Conservation (phyloP, 2,113 vertebrate genomes). For the Heterochromis multidens region DNA sequence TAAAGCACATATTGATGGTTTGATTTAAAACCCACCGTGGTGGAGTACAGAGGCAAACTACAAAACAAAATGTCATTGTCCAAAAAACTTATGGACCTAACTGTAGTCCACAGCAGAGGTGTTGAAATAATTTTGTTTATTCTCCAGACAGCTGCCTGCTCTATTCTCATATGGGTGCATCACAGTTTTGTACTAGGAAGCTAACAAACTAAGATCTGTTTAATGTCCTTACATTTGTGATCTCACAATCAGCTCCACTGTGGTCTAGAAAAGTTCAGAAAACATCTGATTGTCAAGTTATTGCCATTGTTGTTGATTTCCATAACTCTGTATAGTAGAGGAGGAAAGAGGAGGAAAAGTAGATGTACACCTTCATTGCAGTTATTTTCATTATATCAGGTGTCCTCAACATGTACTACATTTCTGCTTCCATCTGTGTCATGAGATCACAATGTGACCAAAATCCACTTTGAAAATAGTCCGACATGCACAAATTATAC, state of each 20-base stretch:
- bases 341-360: not conserved
- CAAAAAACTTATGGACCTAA: not conserved
- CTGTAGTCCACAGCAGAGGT: not conserved
- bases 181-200: not conserved
- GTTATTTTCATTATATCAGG: not conserved
- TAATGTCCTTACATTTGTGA: not conserved
- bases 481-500: not conserved
- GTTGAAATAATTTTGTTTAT: not conserved
- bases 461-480: not conserved
- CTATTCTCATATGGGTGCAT: not conserved
- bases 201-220: not conserved
- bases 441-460: constrained; percentile 15
- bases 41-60: not conserved
- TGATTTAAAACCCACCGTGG: not conserved
- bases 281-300: not conserved
- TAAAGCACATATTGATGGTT: not conserved
- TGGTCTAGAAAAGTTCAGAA: not conserved
- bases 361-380: not conserved
- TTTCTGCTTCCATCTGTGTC: not conserved
- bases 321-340: not conserved
- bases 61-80: not conserved
- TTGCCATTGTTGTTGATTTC: not conserved
- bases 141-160: not conserved
- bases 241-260: not conserved
- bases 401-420: not conserved